These are phyloP conservation scores for Onychomys leucogaster DNA, from an alignment of 2,797 vertebrate genomes.

Conservation along the genomic window DNA sequence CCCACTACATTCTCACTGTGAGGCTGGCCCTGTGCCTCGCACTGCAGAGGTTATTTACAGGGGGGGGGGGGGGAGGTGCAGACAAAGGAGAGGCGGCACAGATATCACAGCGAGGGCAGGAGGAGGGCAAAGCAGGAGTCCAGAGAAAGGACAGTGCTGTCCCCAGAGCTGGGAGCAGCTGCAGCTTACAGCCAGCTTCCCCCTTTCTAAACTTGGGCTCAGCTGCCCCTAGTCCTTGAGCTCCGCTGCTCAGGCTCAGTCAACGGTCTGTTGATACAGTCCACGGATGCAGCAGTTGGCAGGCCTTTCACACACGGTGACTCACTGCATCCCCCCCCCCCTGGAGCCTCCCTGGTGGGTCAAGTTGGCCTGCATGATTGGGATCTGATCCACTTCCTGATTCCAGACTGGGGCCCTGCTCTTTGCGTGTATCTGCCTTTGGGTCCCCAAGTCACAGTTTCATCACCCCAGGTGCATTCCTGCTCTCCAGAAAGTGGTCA, in stretches of 20 bases:
- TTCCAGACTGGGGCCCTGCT: not conserved
- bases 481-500: not conserved
- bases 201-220: not conserved
- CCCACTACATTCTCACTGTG: not conserved
- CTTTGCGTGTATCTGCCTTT: not conserved
- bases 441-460: not conserved
- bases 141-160: not conserved
- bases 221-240: not conserved
- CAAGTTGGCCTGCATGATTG: not conserved
- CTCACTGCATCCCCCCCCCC: not conserved
- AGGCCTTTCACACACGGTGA: not conserved
- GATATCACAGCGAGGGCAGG: too few species aligned
- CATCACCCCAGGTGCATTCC: not conserved
- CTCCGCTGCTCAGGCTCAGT: not conserved
- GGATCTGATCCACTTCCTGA: not conserved
- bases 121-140: not conserved
- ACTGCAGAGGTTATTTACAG: not conserved
- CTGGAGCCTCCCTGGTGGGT: not conserved
- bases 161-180: too few species aligned
- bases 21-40: not conserved
- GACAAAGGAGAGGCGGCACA: not conserved
- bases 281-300: not conserved
- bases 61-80: not conserved
- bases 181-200: not conserved
- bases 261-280: not conserved